Evolutionary conservation across 1,140 invertebrate species (phyloP), one percentile per base, ranked within the genome.

Genomic region (Tigriopus japonicus): DNA sequence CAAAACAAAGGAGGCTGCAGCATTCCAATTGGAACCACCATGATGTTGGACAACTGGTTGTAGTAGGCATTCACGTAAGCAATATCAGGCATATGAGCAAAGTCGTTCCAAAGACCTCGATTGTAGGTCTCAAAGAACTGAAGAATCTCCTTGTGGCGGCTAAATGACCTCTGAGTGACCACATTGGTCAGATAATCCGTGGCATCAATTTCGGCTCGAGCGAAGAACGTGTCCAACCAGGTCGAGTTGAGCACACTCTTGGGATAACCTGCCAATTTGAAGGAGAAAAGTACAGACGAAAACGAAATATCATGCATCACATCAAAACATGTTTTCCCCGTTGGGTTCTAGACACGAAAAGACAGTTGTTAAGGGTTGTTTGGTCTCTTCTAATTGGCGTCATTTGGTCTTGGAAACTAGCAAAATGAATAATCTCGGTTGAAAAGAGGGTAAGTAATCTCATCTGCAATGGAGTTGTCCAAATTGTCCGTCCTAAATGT

Each of bases 1-100:
- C 56, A 58, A 41, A 35, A 58, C 1, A 58, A 23, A 14, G 56
- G 56, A 42, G 23, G 23, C 40, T 58, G 56, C 1, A 58, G 40
- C 56, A 58, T 21, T n/a, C 52, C 52, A 40, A 58, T 58, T 35
- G 56, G 56, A 28, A 58, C 56, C 15, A 58, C 40, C 56, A 58
- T 58, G 13, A 41, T 58, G n/a, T 58, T 58, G 40, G 23, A 40
- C 15, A 17, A 19, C 15, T 23, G 56, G n/a, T 41, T 58, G 40
- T 58, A 58, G 56, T 35, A 58, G 15, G 56, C 56, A 42, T 58
- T 58, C 12, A 58, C 40, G 7, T n/a, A 40, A n/a, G 40, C 56
- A 42, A 58, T 58, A 42, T 41, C 42, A 10, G 23, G 24, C 40
- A 23, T 41, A 42, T 58, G 56, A 28, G 56, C 28, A 15, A 41